Conservation (phyloP, 2,797 vertebrate species). For the Cheirogaleus major region DNA sequence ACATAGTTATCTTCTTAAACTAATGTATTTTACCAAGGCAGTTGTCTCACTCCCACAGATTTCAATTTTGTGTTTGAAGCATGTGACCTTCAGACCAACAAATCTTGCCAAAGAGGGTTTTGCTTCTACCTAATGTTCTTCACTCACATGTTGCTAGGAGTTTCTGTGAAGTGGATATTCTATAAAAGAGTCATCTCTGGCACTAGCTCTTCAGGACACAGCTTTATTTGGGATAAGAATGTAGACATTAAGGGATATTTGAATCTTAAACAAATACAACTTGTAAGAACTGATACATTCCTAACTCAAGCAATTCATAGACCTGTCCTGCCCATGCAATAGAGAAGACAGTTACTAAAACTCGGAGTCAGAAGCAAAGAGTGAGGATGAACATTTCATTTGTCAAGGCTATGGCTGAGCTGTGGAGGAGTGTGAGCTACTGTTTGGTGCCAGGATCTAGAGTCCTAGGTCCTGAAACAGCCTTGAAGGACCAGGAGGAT, state of each 20-base stretch:
- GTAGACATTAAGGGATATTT: not conserved
- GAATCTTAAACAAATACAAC: not conserved
- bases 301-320: not conserved
- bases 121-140: constrained; percentile 58
- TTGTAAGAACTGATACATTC: not conserved
- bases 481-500: not conserved
- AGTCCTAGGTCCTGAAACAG: not conserved
- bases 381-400: not conserved
- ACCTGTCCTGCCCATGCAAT: not conserved
- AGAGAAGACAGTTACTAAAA: not conserved
- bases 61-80: constrained; percentile 45
- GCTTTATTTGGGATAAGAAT: constrained; percentile 4
- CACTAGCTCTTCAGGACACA: not conserved
- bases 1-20: constrained; percentile 28
- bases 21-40: not conserved
- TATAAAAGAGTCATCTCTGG: constrained; percentile 33
- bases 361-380: not conserved
- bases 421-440: not conserved
- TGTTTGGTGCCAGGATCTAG: not conserved
- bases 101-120: constrained; percentile 33
- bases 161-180: not conserved
- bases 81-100: constrained; percentile 15
- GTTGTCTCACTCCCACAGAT: not conserved
- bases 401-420: not conserved
- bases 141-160: constrained; percentile 23